These are phyloP conservation scores for Sorex fumeus DNA, from an alignment of 2,113 vertebrate genomes.

Conservation along the genomic window DNA sequence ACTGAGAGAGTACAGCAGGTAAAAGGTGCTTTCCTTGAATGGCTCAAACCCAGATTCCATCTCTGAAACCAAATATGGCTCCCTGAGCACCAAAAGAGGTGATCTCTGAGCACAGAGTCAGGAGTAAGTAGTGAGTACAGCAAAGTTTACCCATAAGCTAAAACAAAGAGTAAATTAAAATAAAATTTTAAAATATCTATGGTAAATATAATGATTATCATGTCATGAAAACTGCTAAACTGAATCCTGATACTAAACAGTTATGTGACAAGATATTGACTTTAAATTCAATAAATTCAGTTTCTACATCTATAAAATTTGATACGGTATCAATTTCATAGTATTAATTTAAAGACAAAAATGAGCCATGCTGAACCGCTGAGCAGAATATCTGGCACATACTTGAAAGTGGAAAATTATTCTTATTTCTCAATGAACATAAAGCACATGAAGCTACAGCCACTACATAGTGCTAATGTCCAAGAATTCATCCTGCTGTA, in stretches of 20 bases:
- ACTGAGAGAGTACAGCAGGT: not conserved
- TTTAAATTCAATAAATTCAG: conserved; percentile 4
- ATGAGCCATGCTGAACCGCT: not conserved
- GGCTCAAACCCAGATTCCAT: too few relatives aligned
- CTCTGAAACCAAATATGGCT: too few relatives aligned
- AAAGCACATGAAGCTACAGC: not conserved
- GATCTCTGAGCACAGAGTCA: too few relatives aligned
- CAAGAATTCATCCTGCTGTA: not conserved
- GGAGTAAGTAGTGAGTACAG: not conserved
- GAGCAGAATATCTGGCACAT: not conserved
- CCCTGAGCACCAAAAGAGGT: not conserved
- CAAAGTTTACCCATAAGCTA: not conserved
- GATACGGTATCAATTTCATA: not conserved
- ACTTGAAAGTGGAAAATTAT: not conserved
- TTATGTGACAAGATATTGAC: not conserved
- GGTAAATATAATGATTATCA: not conserved
- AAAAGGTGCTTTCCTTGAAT: too few relatives aligned
- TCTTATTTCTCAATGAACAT: conserved; percentile 22
- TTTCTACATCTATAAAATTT: not conserved
- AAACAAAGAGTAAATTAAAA: not conserved
- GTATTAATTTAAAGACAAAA: not conserved
- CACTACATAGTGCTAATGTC: not conserved
- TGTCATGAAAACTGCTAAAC: not conserved
- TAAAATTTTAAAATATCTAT: not conserved
- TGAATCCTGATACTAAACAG: not conserved